Conservation (phyloP, 2,113 vertebrate species). For the Spilogale gracilis region DNA sequence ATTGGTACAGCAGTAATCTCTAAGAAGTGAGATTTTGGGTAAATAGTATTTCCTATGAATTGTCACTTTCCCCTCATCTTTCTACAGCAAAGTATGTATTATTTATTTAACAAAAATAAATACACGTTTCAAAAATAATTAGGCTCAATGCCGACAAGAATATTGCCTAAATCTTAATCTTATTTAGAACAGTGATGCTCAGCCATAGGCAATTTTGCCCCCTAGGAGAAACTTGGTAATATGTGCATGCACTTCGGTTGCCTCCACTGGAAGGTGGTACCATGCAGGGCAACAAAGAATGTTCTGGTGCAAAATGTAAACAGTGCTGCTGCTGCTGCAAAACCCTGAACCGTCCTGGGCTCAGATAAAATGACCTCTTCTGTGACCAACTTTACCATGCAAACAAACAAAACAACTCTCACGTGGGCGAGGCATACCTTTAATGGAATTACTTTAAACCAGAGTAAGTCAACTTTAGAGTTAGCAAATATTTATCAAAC, state of each 20-base stretch:
- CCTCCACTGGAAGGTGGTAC: not conserved
- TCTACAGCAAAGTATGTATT: not conserved
- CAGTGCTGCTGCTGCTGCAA: not conserved
- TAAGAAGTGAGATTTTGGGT: not conserved
- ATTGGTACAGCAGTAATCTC: not conserved
- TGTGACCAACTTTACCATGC: not conserved
- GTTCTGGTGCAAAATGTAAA: not conserved
- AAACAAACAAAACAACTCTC: not conserved
- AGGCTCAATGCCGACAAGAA: slow-evolving; percentile 15
- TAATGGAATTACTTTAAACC: slow-evolving; percentile 10
- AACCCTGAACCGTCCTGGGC: not conserved
- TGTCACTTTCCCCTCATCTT: not conserved
- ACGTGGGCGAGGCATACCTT: not conserved
- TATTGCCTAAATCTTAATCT: not conserved
- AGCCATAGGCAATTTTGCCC: not conserved
- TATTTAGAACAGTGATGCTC: not conserved
- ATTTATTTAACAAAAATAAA: slow-evolving; percentile 44
- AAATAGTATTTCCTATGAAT: slow-evolving; percentile 17
- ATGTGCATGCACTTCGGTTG: not conserved
- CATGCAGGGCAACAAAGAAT: not conserved
- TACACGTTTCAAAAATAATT: slow-evolving; percentile 9
- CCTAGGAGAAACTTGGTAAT: not conserved
- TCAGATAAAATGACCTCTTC: not conserved
- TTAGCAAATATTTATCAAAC: slow-evolving; percentile 43
- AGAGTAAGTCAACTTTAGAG: not conserved